Evolutionary conservation across 2,797 vertebrate genomes (phyloP).

Genomic region (Propithecus perrieri): DNA sequence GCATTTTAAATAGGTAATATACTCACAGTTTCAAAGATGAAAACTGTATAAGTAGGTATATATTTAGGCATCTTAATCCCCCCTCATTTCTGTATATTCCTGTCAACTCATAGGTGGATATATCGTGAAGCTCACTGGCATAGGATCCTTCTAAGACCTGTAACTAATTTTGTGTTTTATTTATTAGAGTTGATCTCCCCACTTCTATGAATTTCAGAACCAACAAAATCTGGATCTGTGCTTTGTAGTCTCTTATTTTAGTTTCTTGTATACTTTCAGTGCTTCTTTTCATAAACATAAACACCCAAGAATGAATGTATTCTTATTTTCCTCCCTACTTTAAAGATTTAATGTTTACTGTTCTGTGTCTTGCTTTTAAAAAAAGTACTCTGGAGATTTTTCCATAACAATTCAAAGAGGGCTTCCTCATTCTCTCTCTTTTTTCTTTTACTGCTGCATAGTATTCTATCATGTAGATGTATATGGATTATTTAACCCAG

Average conservation of each 20-base stretch:
- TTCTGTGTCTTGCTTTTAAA: not conserved
- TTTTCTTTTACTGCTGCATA: not conserved
- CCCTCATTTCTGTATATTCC: not conserved
- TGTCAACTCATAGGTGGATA: not conserved
- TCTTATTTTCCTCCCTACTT: not conserved
- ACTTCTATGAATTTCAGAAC: not conserved
- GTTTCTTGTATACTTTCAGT: not conserved
- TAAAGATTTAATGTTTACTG: not conserved
- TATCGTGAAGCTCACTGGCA: not conserved
- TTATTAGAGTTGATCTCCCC: not conserved
- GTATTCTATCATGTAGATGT: not conserved
- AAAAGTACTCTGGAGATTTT: not conserved
- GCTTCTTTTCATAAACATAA: conserved; percentile 6
- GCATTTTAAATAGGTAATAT: not conserved
- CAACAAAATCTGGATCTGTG: conserved; percentile 13
- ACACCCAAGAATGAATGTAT: not conserved
- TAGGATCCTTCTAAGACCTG: not conserved
- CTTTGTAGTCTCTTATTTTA: not conserved
- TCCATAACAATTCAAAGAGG: not conserved
- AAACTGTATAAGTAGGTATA: not conserved
- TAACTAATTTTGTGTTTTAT: not conserved
- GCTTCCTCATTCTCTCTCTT: not conserved
- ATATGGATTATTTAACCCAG: not conserved
- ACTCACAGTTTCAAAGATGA: not conserved
- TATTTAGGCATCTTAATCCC: not conserved